phyloP scores from a whole-genome alignment of 2,113 vertebrate species.

The Catharus fuscescens region DNA sequence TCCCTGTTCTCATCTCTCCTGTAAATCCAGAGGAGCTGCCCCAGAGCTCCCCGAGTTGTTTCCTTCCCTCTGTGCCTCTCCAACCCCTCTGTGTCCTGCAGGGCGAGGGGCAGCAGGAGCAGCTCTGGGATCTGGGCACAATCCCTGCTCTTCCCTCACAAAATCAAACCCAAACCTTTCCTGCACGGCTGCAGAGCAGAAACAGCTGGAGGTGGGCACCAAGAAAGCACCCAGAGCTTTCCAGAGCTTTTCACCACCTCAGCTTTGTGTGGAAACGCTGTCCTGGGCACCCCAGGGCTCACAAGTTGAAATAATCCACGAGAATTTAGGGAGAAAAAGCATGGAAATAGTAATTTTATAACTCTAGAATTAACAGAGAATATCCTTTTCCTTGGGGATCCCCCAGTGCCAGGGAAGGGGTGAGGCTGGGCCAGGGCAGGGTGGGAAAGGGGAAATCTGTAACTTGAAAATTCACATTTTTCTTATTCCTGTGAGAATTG shows the following conservation, averaged over 20 bases:
- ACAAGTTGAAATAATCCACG: background rate
- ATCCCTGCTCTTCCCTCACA: background rate
- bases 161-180: background rate
- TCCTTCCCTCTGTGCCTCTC: accelerated
- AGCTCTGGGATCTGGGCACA: accelerated
- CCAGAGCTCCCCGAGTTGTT: accelerated
- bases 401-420: background rate
- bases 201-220: background rate
- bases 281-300: background rate
- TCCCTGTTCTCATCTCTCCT: no score
- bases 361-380: background rate
- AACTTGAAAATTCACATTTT: background rate
- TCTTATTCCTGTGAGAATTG: background rate
- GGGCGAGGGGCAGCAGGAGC: background rate
- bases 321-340: background rate
- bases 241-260: no score
- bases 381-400: background rate
- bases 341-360: background rate
- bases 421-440: background rate
- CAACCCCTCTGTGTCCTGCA: accelerated
- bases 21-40: background rate
- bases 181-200: background rate
- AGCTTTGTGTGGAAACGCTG: background rate
- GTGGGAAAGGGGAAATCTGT: accelerated
- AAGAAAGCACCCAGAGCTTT: background rate